Evolutionary conservation across 2,797 vertebrate genomes (phyloP).

Genomic region (Sebastiscus tertius): DNA sequence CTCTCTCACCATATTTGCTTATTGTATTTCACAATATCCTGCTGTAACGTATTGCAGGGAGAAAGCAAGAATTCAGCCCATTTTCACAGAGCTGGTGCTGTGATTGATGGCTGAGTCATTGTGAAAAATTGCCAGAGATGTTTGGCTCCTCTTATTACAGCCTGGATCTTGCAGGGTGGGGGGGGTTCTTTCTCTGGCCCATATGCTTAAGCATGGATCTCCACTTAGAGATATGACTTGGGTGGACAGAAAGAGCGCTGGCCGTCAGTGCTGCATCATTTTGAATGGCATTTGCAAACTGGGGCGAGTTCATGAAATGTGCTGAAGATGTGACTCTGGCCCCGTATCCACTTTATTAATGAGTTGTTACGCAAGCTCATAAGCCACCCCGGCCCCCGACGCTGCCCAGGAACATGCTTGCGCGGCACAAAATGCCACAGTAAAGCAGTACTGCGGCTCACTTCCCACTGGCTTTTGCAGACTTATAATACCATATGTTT

Average conservation of each 20-base stretch:
- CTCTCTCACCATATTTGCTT: neutral
- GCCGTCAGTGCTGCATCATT: constrained; percentile 46
- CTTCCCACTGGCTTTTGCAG: constrained; percentile 11
- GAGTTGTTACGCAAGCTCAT: constrained; percentile 67
- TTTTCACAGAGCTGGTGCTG: constrained; percentile 9
- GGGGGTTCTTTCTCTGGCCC: neutral
- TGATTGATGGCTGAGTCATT: constrained; percentile 63
- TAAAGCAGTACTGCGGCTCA: constrained; percentile 31
- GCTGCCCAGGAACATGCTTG: constrained; percentile 56
- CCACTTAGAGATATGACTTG: constrained; percentile 52
- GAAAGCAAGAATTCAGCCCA: neutral
- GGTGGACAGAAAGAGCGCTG: constrained; percentile 41
- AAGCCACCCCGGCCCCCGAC: constrained; percentile 13
- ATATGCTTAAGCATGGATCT: constrained; percentile 35
- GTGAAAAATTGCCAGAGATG: constrained; percentile 40
- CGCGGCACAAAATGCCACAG: constrained; percentile 46
- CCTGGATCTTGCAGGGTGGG: constrained; percentile 1
- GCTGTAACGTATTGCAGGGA: neutral
- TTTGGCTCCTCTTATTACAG: constrained; percentile 36
- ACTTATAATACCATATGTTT: constrained; percentile 18
- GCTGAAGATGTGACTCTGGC: constrained; percentile 68
- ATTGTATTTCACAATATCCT: neutral
- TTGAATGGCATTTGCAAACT: constrained; percentile 66
- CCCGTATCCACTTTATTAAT: constrained; percentile 73
- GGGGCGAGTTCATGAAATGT: constrained; percentile 67